Evolutionary conservation across 2,797 vertebrate genomes (phyloP).

Genomic region (Sebastiscus tertius): DNA sequence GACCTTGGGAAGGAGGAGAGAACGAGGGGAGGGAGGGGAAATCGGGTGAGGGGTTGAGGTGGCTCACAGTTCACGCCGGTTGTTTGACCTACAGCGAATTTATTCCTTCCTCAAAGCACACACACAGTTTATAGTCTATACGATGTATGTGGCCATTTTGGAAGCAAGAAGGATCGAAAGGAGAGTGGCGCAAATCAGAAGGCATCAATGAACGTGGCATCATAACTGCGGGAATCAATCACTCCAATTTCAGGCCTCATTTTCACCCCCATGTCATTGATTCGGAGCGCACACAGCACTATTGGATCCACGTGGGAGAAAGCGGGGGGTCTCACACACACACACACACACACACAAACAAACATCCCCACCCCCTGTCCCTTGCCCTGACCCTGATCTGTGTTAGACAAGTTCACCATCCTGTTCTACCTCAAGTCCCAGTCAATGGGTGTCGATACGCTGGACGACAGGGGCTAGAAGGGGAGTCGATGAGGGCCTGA

Average conservation of each 20-base stretch:
- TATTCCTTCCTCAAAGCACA: conserved; percentile 36
- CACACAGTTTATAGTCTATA: not conserved
- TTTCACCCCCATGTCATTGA: conserved; percentile 69
- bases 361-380: conserved; percentile 44
- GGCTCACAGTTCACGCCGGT: conserved; percentile 56
- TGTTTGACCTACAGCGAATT: conserved; percentile 59
- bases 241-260: conserved; percentile 62
- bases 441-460: conserved; percentile 83
- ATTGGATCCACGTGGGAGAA: conserved; percentile 59
- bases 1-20: conserved; percentile 79
- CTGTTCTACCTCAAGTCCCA: conserved; percentile 73
- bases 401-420: conserved; percentile 81
- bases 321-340: conserved; percentile 27
- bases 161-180: conserved; percentile 35
- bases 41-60: conserved; percentile 62
- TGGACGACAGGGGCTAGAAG: conserved; percentile 71
- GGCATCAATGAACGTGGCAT: conserved; percentile 58
- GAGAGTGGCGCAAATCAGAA: conserved; percentile 44
- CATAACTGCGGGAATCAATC: conserved; percentile 67
- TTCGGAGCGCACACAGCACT: conserved; percentile 62
- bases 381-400: conserved; percentile 77
- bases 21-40: conserved; percentile 45
- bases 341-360: conserved; percentile 10
- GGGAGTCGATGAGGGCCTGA: conserved; percentile 81
- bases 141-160: not conserved